phyloP scores from a whole-genome alignment of 2,888 invertebrate species.

The Pyrgus malvae region DNA sequence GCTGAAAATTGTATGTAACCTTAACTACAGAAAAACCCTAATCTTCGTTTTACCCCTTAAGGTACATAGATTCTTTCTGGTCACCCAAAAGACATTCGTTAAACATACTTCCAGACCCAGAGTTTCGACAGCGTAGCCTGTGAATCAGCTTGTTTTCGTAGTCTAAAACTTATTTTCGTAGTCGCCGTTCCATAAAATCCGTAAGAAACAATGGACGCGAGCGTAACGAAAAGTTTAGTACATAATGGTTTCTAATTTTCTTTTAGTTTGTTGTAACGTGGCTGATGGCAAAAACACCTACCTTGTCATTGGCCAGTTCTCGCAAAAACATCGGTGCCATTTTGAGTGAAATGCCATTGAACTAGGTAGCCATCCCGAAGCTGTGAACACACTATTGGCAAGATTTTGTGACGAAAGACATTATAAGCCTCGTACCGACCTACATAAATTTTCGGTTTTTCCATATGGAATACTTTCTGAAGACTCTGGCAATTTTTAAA shows the following conservation, averaged over 20 bases:
- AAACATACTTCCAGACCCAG: too few relatives aligned
- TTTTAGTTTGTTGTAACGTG: neutral
- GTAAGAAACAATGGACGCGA: neutral
- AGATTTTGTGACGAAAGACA: neutral
- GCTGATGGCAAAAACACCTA: conserved; percentile 26
- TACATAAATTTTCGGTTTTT: too few relatives aligned
- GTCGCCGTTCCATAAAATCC: conserved; percentile 1
- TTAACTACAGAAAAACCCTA: too few relatives aligned
- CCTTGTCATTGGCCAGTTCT: conserved; percentile 27
- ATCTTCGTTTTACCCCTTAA: too few relatives aligned
- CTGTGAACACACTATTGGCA: neutral
- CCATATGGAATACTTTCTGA: too few relatives aligned
- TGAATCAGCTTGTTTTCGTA: too few relatives aligned
- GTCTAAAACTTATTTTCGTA: conserved; percentile 2
- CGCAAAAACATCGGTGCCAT: conserved; percentile 35
- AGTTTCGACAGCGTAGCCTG: too few relatives aligned
- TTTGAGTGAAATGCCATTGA: conserved; percentile 37
- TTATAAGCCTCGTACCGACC: too few relatives aligned
- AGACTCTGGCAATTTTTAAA: too few relatives aligned
- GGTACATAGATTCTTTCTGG: too few relatives aligned
- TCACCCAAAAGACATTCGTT: too few relatives aligned
- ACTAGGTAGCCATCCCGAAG: conserved; percentile 13
- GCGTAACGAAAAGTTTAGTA: neutral
- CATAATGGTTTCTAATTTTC: conserved; percentile 17
- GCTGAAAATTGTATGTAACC: too few relatives aligned